A percentile compares a stretch with the other conserved stretches of the same genome.
Conservation (phyloP, 2,113 vertebrate genomes). For the Hucho hucho region DNA sequence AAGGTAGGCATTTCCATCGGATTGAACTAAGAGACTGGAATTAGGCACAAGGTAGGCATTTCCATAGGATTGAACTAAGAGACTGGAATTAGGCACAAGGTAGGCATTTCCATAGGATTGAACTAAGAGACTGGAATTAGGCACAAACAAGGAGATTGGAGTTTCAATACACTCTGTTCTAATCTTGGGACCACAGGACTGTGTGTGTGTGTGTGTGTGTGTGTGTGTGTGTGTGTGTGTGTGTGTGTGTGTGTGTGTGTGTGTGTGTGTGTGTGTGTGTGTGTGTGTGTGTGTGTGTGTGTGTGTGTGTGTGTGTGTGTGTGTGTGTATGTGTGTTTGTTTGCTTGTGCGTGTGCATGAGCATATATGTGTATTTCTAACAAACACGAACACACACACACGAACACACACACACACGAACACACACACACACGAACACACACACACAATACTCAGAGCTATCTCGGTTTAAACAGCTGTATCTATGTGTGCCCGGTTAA, state of each 20-base stretch:
- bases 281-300: background rate
- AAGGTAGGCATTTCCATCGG: too few relatives aligned
- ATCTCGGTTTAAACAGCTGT: background rate
- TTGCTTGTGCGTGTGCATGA: too few relatives aligned
- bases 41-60: background rate
- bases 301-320: background rate
- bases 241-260: too few relatives aligned
- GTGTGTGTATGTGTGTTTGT: too few relatives aligned
- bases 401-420: slow-evolving; percentile 12
- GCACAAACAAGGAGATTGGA: background rate
- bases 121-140: background rate
- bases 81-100: background rate
- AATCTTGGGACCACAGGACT: background rate
- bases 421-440: slow-evolving; percentile 9
- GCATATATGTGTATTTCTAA: slow-evolving; percentile 16
- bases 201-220: background rate
- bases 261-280: background rate
- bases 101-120: too few relatives aligned
- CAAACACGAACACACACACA: slow-evolving; percentile 25
- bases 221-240: background rate
- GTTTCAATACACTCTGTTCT: background rate
- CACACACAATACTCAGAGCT: background rate
- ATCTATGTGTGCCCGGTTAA: background rate
- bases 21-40: background rate
- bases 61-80: background rate